phyloP scores from a whole-genome alignment of 2,797 vertebrate species.

The Anomalospiza imberbis region DNA sequence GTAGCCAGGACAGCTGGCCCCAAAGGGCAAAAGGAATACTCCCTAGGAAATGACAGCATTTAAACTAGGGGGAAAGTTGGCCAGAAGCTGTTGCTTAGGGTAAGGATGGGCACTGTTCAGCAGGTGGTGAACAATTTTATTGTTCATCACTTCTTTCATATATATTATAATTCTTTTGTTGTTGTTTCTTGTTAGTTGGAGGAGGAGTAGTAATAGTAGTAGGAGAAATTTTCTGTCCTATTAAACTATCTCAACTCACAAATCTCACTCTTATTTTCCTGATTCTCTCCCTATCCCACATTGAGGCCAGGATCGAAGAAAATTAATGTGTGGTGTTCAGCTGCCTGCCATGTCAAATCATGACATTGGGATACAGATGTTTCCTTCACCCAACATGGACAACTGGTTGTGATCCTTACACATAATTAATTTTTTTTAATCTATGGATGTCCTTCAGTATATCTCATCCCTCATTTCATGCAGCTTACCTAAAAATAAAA shows the following conservation, averaged over 20 bases:
- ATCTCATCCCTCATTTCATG: background rate
- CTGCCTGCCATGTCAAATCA: background rate
- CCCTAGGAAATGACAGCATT: background rate
- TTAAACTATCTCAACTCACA: background rate
- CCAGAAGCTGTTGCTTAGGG: background rate
- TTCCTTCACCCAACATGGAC: background rate
- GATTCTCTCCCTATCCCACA: background rate
- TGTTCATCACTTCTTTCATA: background rate
- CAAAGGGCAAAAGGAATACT: background rate
- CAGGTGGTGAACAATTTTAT: background rate
- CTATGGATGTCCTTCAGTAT: background rate
- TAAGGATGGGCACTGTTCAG: background rate
- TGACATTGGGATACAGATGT: background rate
- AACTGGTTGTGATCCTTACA: background rate
- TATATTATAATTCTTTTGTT: background rate
- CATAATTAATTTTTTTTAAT: background rate
- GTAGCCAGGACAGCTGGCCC: background rate
- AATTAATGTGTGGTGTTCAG: background rate
- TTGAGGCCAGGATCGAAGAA: background rate
- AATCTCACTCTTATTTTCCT: background rate
- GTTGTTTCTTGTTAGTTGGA: background rate
- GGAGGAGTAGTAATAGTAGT: too few relatives aligned
- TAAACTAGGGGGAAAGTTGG: background rate
- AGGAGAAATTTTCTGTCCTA: background rate
- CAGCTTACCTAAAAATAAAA: background rate